Evolutionary conservation across 2,888 invertebrate genomes (phyloP).

Genomic region (Meghimatium bilineatum): DNA sequence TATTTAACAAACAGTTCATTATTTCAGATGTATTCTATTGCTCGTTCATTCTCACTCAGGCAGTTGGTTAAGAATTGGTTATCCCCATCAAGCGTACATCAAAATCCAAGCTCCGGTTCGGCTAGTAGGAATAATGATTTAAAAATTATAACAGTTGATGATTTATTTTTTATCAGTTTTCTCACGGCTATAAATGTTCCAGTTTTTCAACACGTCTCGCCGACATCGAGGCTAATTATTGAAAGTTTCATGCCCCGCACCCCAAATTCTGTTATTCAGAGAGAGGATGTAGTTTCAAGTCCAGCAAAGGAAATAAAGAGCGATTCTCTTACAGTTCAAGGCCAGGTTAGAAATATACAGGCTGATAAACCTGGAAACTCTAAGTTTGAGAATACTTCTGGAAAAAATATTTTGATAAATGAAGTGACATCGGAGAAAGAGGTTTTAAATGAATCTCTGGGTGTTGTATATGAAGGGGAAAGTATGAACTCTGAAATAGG

Average conservation of each 20-base stretch:
- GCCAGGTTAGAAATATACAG: neutral
- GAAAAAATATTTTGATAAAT: neutral
- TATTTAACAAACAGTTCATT: slow-evolving; percentile 23
- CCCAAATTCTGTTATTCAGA: neutral
- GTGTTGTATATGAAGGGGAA: neutral
- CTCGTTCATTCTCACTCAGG: slow-evolving; percentile 28
- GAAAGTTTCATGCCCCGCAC: slow-evolving; percentile 12
- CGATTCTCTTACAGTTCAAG: neutral
- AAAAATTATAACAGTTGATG: slow-evolving; percentile 39
- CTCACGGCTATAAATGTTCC: slow-evolving; percentile 33
- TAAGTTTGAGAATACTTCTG: neutral
- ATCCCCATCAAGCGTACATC: neutral
- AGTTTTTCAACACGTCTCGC: neutral
- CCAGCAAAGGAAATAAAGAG: neutral
- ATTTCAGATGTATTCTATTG: slow-evolving; percentile 32
- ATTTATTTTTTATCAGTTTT: slow-evolving; percentile 45
- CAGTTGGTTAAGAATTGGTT: slow-evolving; percentile 19
- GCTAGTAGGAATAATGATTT: neutral
- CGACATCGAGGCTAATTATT: slow-evolving; percentile 34
- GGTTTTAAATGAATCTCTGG: neutral
- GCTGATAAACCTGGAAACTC: neutral
- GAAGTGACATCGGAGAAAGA: neutral
- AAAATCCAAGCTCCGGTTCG: neutral
- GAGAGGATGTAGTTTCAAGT: neutral
- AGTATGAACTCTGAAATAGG: no score